phyloP scores from a whole-genome alignment of 1,140 invertebrate genomes.

The Mizuhopecten yessoensis region DNA sequence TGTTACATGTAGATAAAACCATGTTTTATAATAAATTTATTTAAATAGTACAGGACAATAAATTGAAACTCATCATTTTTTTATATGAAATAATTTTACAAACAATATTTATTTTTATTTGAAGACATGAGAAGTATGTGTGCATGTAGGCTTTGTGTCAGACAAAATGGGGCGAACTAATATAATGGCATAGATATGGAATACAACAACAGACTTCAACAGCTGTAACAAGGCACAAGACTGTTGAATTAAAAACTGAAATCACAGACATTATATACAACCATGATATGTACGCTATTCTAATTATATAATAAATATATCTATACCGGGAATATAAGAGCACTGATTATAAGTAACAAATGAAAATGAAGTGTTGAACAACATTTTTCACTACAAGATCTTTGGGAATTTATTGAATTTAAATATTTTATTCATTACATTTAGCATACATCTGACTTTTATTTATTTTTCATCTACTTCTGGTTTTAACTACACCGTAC shows the following conservation, averaged over 20 bases:
- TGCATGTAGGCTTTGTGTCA: neutral
- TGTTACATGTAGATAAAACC: too few relatives aligned
- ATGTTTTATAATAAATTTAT: neutral
- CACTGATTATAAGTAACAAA: neutral
- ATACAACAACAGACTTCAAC: too few relatives aligned
- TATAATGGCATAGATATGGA: neutral
- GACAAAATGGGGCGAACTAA: neutral
- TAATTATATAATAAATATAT: neutral
- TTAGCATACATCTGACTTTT: too few relatives aligned
- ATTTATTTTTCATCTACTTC: too few relatives aligned
- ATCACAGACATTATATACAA: constrained; percentile 6
- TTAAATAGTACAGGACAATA: neutral
- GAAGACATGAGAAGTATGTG: too few relatives aligned
- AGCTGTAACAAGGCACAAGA: neutral
- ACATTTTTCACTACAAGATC: neutral
- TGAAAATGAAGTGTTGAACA: neutral
- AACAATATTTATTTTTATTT: too few relatives aligned
- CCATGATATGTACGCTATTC: neutral
- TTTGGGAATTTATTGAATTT: too few relatives aligned
- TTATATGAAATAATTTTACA: too few relatives aligned
- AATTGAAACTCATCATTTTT: too few relatives aligned
- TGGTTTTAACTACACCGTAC: too few relatives aligned
- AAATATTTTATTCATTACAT: too few relatives aligned
- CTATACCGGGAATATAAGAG: neutral
- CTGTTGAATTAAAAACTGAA: neutral